Conservation (phyloP, 2,797 vertebrate species). For the Lutjanus argentimaculatus region DNA sequence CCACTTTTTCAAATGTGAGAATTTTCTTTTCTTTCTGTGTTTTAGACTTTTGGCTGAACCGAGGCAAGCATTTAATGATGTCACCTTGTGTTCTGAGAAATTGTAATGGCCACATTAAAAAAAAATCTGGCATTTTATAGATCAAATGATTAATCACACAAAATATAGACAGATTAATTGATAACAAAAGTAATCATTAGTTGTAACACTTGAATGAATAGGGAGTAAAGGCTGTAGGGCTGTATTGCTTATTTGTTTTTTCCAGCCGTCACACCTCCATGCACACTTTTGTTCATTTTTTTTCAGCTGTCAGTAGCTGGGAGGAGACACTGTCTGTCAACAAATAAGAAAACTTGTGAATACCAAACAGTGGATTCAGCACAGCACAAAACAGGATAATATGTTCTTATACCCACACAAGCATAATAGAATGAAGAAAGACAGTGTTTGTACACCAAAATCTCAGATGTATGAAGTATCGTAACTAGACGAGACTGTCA, state of each 20-base stretch:
- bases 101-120: background rate
- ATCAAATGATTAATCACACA: background rate
- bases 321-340: constrained; percentile 35
- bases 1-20: too few relatives aligned
- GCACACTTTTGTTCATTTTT: background rate
- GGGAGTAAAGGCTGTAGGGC: background rate
- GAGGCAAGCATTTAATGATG: background rate
- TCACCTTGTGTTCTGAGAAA: background rate
- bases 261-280: constrained; percentile 18
- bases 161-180: background rate
- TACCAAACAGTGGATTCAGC: constrained; percentile 16
- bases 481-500: background rate
- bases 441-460: background rate
- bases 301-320: constrained; percentile 1
- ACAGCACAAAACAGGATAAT: constrained; percentile 7
- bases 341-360: constrained; percentile 19
- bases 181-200: background rate
- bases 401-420: background rate
- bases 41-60: too few relatives aligned
- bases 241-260: constrained; percentile 1
- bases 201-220: background rate
- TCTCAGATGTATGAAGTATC: background rate
- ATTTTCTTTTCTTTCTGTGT: too few relatives aligned
- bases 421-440: background rate
- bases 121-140: background rate